Evolutionary conservation across 2,113 vertebrate species (phyloP).

Genomic region (Lasiurus cinereus): DNA sequence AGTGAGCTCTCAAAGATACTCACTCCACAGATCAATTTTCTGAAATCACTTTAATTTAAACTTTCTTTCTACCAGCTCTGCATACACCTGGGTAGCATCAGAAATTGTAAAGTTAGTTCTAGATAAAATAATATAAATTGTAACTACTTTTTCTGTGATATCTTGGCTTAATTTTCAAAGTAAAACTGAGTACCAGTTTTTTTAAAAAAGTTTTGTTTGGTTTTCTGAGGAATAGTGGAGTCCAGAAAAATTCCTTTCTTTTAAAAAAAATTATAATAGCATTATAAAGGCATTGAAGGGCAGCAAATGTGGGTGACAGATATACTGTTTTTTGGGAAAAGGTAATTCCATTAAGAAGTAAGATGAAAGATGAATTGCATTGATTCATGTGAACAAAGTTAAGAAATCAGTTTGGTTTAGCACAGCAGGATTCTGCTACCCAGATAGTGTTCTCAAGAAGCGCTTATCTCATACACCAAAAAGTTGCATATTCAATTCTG

Average conservation of each 20-base stretch:
- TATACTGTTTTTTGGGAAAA: neutral
- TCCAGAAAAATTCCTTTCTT: neutral
- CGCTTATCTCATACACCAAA: too few species aligned
- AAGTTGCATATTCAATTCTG: too few species aligned
- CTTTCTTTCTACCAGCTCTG: neutral
- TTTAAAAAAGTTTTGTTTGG: neutral
- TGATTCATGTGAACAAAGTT: neutral
- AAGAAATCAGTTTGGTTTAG: neutral
- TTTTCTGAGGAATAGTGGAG: neutral
- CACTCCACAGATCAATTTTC: neutral
- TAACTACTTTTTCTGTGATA: neutral
- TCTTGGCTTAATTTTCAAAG: slow-evolving; percentile 34
- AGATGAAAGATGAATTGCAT: neutral
- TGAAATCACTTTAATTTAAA: neutral
- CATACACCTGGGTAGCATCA: neutral
- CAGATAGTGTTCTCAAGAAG: neutral
- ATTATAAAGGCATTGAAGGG: neutral
- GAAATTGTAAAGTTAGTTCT: neutral
- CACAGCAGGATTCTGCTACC: neutral
- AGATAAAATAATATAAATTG: neutral
- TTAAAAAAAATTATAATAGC: neutral
- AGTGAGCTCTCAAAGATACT: slow-evolving; percentile 8
- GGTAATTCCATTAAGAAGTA: neutral
- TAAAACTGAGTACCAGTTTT: neutral
- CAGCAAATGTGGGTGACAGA: neutral